Evolutionary conservation across 2,113 vertebrate genomes (phyloP), one percentile per base, ranked within the genome.

Genomic region (Cathartes aura): DNA sequence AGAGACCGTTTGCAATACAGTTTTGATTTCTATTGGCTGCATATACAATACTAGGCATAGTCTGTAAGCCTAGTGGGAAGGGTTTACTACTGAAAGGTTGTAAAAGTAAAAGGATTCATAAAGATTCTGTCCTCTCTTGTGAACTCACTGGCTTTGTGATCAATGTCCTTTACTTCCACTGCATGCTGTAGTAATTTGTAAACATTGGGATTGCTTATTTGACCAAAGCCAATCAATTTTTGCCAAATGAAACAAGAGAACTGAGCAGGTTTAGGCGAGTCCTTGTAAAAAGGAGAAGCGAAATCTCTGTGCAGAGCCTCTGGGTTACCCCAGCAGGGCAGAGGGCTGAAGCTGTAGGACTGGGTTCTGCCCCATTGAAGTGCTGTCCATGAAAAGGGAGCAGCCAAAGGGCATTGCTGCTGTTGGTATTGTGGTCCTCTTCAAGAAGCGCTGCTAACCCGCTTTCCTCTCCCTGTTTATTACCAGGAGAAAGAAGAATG

Each of bases 151-250:
- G 64, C 82, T 95, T 95, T 90, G 73, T 89, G 82, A 97, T 97
- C 47, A 36, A 89, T 96, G 50, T 47, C 56, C 45, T 97, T 95
- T 88, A 64, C 64, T 89, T 97, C 81, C 29, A 68, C n/a, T 78
- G 71, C 36, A 30, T 75, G 56, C 58, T 92, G 81, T 87, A 93
- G 84, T 95, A 84, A 95, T 90, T 90, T 96, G 72, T 89, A 88
- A 96, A 88, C 36, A 78, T 15, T 50, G 47, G 74, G 50, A 72
- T 96, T 94, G 89, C 81, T 97, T 92, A 89, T 96, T 96, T 97
- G 94, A 95, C 89, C 90, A 91, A 91, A 82, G 53, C 60, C 5
- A 55, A 73, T 93, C 59, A 76, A 62, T 93, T 95, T 89, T 95
- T 95, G 21, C 47, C 82, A 67, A 43, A 68, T 82, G 56, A 81